Evolutionary conservation across 2,888 invertebrate species (phyloP).

Genomic region (Xanthorhoe spadicearia): DNA sequence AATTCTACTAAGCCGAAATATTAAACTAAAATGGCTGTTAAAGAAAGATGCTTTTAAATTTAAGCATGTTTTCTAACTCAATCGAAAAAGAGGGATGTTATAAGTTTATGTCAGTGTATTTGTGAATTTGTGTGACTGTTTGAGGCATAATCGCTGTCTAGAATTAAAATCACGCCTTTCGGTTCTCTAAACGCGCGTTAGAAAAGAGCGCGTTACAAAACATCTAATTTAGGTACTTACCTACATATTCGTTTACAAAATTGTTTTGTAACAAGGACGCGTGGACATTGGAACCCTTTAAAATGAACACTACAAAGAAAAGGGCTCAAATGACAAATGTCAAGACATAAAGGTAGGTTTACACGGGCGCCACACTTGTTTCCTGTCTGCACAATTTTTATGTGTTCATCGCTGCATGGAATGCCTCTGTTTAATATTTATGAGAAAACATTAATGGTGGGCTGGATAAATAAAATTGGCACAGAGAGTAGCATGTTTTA

Average conservation of each 20-base stretch:
- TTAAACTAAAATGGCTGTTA: not conserved
- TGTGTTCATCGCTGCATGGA: conserved; percentile 47
- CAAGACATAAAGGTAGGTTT: conserved; percentile 57
- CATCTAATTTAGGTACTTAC: not conserved
- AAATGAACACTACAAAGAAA: conserved; percentile 14
- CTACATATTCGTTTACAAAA: too few relatives aligned
- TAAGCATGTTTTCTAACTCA: not conserved
- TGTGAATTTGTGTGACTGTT: too few relatives aligned
- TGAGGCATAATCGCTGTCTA: too few relatives aligned
- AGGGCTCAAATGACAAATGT: conserved; percentile 59
- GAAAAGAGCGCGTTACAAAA: too few relatives aligned
- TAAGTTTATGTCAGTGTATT: too few relatives aligned
- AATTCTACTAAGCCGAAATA: conserved; percentile 9
- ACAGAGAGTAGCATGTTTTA: not conserved
- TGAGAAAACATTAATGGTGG: conserved; percentile 6
- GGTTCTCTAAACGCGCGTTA: too few relatives aligned
- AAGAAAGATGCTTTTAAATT: not conserved
- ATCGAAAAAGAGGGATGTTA: too few relatives aligned
- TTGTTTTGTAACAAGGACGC: conserved; percentile 6
- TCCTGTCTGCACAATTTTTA: conserved; percentile 65
- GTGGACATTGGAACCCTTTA: conserved; percentile 1
- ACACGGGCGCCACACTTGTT: conserved; percentile 65
- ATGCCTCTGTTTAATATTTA: conserved; percentile 24
- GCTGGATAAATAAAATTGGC: not conserved
- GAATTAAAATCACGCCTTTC: too few relatives aligned